Evolutionary conservation across 2,888 invertebrate species (phyloP).

Genomic region (Athalia cordata): DNA sequence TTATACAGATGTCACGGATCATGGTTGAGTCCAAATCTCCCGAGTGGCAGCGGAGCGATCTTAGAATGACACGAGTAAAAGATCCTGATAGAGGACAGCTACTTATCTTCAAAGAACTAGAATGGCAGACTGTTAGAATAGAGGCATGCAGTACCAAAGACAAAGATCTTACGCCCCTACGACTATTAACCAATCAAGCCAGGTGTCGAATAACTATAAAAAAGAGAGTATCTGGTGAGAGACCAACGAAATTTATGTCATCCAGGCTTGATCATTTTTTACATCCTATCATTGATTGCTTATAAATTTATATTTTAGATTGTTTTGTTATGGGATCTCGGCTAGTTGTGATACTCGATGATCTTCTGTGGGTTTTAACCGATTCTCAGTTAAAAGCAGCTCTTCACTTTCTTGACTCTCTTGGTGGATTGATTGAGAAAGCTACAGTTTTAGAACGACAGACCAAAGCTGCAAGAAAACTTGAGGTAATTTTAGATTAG

Average conservation of each 20-base stretch:
- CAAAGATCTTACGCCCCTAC: conserved; percentile 87
- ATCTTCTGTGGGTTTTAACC: conserved; percentile 97
- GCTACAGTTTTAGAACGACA: conserved; percentile 87
- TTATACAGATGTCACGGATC: conserved; percentile 89
- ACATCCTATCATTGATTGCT: background rate
- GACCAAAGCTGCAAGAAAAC: conserved; percentile 89
- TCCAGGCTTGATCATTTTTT: background rate
- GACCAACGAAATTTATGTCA: background rate
- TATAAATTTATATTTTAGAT: conserved; percentile 77
- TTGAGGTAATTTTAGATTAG: conserved; percentile 76
- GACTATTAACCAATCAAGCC: conserved; percentile 95
- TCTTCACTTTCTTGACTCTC: conserved; percentile 89
- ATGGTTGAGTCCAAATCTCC: conserved; percentile 96
- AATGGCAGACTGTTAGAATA: conserved; percentile 97
- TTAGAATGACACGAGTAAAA: conserved; percentile 93
- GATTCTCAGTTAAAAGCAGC: conserved; percentile 97
- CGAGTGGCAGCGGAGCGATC: conserved; percentile 89
- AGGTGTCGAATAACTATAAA: conserved; percentile 96
- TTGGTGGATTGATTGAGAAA: conserved; percentile 87
- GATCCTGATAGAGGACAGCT: conserved; percentile 92
- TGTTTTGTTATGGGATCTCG: conserved; percentile 95
- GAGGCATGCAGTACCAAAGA: conserved; percentile 92
- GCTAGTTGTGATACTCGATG: conserved; percentile 94
- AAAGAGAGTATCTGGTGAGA: conserved; percentile 88
- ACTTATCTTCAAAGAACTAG: conserved; percentile 96